Conservation (phyloP, 2,797 vertebrate species). For the Morus bassanus region DNA sequence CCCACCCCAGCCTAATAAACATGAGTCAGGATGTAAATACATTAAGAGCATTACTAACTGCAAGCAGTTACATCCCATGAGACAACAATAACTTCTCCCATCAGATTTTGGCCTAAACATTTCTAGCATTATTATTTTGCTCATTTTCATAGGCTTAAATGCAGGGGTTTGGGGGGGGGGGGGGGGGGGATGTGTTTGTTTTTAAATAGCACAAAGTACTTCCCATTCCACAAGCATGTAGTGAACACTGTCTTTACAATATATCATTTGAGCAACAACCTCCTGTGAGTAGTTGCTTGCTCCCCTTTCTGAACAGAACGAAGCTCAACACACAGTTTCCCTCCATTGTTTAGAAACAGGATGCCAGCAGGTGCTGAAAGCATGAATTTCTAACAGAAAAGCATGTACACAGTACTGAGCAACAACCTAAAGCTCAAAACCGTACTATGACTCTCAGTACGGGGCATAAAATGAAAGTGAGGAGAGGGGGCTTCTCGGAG, state of each 20-base stretch:
- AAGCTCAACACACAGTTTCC: not conserved
- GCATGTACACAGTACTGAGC: accelerated
- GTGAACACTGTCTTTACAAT: not conserved
- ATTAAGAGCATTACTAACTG: not conserved
- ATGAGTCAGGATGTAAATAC: not conserved
- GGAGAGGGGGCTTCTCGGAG: not conserved
- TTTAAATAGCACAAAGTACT: not conserved
- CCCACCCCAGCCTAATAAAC: not conserved
- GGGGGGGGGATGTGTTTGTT: not conserved
- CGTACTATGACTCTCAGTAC: accelerated
- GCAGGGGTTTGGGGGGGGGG: not conserved
- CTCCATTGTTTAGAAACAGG: not conserved
- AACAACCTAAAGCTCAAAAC: not conserved
- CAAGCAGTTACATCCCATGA: not conserved
- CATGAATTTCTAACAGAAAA: not conserved
- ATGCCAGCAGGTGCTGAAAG: not conserved
- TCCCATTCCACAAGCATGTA: not conserved
- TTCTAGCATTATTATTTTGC: not conserved
- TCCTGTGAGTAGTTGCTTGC: not conserved
- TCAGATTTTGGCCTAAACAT: not conserved
- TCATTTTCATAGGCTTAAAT: not conserved
- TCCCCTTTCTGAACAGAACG: not conserved
- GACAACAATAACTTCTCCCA: not conserved
- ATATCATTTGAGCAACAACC: not conserved
- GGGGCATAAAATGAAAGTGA: not conserved